Base-by-base conservation (phyloP, 2,797 vertebrate genomes). In the Salmo trutta region DNA sequence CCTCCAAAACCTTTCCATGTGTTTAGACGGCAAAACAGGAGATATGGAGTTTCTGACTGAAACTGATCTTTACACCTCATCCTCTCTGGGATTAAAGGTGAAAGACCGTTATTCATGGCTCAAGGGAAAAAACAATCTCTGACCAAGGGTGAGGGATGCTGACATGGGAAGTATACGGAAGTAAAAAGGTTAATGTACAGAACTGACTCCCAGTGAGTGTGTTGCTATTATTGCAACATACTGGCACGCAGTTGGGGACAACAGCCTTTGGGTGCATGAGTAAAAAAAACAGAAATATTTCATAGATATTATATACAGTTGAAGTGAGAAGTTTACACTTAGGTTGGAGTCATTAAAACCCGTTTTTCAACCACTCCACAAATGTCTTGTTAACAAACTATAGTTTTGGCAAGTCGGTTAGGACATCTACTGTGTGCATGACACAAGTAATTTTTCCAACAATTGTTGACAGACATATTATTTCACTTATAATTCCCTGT, bases 1-100 rank as follows among this genome's bases (percentile, higher is more conserved):
- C 24, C 69, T 64, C 12, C 21, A 27, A 64, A 33, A 47, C 17
- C 54, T 33, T 47, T 29, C 56, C 70, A 77, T 36, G 69, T 72
- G 36, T 24, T 51, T 67, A 52, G 65, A 75, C 65, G 54, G 47
- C 74, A 68, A 66, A 68, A 68, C 52, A 66, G 41, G 41, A 47
- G 41, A 47, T 47, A 47, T 14, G 41, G 41, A 47, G 59, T 27
- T 64, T 24, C 59, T 24, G n/a, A 24, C 10, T n/a, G 10, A 1
- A 19, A 8, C 31, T 19, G 14, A 67, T 31, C 65, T 67, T 15
- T 16, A 67, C 59, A 64, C 21, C 8, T 27, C 59, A 64, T 12
- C 59, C n/a, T 5, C 27, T 66, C 29, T 24, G 65, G 65, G 24
- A 67, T 67, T 29, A 29, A 31, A 33, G 27, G 65, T 67, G 27